Percentiles rank a stretch among this genome's conserved stretches.
Conservation (phyloP, 2,113 vertebrate species). For the Menura novaehollandiae region DNA sequence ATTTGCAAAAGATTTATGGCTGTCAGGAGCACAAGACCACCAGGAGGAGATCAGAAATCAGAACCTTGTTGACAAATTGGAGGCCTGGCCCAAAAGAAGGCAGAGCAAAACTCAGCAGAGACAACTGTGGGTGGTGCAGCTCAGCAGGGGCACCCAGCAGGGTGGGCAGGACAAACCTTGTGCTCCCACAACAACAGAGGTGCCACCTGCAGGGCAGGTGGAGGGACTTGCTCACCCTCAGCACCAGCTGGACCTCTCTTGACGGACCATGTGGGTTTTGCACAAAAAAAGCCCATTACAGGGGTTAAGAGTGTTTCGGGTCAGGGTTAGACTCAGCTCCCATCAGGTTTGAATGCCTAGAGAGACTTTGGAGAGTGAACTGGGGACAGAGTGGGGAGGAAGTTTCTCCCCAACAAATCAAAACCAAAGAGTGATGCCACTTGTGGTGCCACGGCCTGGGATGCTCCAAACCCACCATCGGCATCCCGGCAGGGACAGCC, state of each 20-base stretch:
- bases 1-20: background rate
- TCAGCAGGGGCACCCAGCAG: background rate
- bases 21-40: background rate
- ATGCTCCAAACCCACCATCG: background rate
- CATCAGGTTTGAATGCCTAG: background rate
- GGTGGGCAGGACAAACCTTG: background rate
- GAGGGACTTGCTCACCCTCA: fast-evolving
- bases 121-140: background rate
- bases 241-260: background rate
- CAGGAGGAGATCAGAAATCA: background rate
- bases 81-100: background rate
- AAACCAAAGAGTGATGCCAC: background rate
- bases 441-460: fast-evolving
- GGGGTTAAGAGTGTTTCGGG: background rate
- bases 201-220: background rate
- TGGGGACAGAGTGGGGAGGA: background rate
- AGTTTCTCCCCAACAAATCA: background rate
- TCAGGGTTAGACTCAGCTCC: background rate
- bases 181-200: background rate
- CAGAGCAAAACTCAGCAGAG: background rate
- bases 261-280: background rate
- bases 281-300: fast-evolving
- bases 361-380: background rate
- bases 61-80: background rate
- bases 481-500: background rate